phyloP scores from a whole-genome alignment of 1,140 invertebrate species.

The Papilio polytes region DNA sequence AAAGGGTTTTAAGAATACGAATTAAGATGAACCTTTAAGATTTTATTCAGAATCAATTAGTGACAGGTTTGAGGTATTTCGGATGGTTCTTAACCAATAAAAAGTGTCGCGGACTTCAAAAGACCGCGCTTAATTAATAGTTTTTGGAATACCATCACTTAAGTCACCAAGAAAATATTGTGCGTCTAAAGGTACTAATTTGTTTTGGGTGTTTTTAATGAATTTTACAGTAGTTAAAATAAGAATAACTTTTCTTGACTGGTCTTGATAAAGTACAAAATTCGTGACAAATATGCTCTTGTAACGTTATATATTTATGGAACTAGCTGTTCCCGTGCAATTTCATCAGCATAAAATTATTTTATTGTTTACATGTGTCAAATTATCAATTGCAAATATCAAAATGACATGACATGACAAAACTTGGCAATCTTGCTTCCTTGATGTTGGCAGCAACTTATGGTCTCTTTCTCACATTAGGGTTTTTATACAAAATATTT shows the following conservation, averaged over 20 bases:
- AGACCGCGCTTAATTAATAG: constrained; percentile 31
- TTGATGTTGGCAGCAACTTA: too few relatives aligned
- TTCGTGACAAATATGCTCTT: neutral
- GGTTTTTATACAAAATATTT: too few relatives aligned
- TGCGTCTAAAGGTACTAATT: constrained; percentile 63
- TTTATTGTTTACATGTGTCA: too few relatives aligned
- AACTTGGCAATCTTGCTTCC: too few relatives aligned
- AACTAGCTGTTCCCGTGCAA: too few relatives aligned
- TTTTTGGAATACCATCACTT: neutral
- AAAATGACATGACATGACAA: too few relatives aligned
- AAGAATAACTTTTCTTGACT: neutral
- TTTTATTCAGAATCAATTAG: constrained; percentile 41
- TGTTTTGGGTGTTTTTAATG: constrained; percentile 58
- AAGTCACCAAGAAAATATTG: neutral
- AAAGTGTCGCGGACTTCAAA: constrained; percentile 38
- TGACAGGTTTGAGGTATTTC: constrained; percentile 38
- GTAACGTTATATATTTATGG: too few relatives aligned
- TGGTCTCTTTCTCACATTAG: too few relatives aligned
- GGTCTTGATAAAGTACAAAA: neutral
- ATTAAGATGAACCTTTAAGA: constrained; percentile 34
- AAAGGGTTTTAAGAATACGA: constrained; percentile 30
- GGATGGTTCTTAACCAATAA: constrained; percentile 33
- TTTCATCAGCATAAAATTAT: too few relatives aligned
- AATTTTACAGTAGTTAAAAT: constrained; percentile 56
- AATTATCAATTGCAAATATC: too few relatives aligned